A percentile compares a stretch with the other conserved stretches of the same genome.
Conservation (phyloP, 2,797 vertebrate species). For the Tokudaia tokunoshimensis region DNA sequence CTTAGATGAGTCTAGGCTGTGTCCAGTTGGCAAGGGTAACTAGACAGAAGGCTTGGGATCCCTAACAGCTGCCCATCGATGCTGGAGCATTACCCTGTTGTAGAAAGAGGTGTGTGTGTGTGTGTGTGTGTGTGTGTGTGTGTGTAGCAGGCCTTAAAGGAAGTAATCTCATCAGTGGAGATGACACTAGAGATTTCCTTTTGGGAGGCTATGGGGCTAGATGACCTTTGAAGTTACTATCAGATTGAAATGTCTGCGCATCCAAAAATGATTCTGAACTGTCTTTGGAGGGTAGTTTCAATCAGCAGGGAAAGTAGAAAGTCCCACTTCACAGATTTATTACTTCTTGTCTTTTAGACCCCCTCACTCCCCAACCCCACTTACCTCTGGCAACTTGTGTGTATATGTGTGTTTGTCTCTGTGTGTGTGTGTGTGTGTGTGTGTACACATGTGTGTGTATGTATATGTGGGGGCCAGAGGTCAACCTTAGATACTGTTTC, state of each 20-base stretch:
- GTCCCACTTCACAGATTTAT: neutral
- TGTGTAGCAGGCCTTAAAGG: neutral
- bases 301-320: neutral
- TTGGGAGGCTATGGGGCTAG: neutral
- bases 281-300: neutral
- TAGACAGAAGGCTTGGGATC: neutral
- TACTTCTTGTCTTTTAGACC: neutral
- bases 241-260: neutral
- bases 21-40: neutral
- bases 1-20: neutral
- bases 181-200: slow-evolving; percentile 7
- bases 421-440: neutral
- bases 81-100: rapidly evolving
- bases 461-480: neutral
- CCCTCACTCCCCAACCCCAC: neutral
- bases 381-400: neutral
- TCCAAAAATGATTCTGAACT: slow-evolving; percentile 6
- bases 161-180: neutral
- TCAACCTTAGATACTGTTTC: neutral
- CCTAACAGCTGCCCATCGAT: neutral
- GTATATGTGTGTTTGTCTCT: no score
- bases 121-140: neutral
- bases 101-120: neutral
- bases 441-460: neutral
- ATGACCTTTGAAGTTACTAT: slow-evolving; percentile 11